Evolutionary conservation across 2,888 invertebrate species (phyloP).

Genomic region (Habroteleia sp.): DNA sequence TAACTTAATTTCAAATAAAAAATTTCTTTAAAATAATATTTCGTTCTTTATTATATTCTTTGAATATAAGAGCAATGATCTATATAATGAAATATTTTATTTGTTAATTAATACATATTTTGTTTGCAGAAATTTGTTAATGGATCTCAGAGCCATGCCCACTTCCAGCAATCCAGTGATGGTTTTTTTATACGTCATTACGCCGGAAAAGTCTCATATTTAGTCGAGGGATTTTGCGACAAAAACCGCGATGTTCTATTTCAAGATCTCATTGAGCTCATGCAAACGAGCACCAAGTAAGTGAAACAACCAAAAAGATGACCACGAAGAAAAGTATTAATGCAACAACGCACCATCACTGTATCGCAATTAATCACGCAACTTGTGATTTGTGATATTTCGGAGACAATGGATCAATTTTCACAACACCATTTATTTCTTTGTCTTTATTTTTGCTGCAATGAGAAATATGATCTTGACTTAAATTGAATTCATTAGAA

Average conservation of each 20-base stretch:
- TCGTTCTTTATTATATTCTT: too few species aligned
- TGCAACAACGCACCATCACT: slow-evolving; percentile 46
- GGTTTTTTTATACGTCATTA: slow-evolving; percentile 86
- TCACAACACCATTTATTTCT: slow-evolving; percentile 24
- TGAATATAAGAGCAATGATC: too few species aligned
- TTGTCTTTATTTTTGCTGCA: background rate
- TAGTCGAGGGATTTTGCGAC: slow-evolving; percentile 86
- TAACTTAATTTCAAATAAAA: too few species aligned
- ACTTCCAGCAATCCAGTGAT: slow-evolving; percentile 83
- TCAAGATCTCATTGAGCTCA: slow-evolving; percentile 85
- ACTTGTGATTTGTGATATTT: slow-evolving; percentile 8
- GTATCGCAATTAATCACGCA: slow-evolving; percentile 37
- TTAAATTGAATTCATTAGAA: too few species aligned
- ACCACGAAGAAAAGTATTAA: slow-evolving; percentile 41
- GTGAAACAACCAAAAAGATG: slow-evolving; percentile 61
- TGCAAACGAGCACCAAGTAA: slow-evolving; percentile 85
- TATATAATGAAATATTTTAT: background rate
- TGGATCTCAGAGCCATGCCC: slow-evolving; percentile 83
- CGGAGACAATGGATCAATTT: slow-evolving; percentile 12
- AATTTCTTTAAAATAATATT: too few species aligned
- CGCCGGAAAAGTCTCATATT: slow-evolving; percentile 86
- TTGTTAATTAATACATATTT: background rate
- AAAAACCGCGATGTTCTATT: slow-evolving; percentile 86
- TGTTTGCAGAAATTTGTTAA: slow-evolving; percentile 82
- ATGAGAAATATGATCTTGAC: too few species aligned